Evolutionary conservation across 1,140 invertebrate species (phyloP).

Genomic region (Cherax destructor): DNA sequence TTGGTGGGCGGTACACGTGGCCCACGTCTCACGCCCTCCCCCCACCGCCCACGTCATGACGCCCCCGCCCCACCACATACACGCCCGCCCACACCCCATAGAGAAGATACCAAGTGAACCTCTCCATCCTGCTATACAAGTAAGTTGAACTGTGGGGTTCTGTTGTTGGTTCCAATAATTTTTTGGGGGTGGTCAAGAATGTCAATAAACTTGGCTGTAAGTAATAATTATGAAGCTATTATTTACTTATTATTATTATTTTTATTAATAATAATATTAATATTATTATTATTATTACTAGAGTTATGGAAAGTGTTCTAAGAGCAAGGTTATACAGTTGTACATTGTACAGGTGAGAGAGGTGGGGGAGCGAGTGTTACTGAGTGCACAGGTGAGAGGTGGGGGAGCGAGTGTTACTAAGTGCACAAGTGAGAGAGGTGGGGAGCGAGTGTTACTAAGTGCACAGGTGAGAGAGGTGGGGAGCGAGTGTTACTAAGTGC

Average conservation of each 20-base stretch:
- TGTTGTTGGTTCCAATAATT: too few relatives aligned
- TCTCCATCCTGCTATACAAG: conserved; percentile 53
- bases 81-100: conserved; percentile 42
- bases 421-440: too few relatives aligned
- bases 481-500: too few relatives aligned
- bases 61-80: conserved; percentile 35
- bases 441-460: too few relatives aligned
- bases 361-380: too few relatives aligned
- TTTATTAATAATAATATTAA: not conserved
- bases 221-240: too few relatives aligned
- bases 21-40: conserved; percentile 48
- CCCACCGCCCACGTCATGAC: conserved; percentile 30
- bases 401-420: too few relatives aligned
- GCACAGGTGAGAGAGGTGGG: too few relatives aligned
- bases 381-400: too few relatives aligned
- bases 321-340: not conserved
- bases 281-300: not conserved
- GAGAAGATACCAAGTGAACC: conserved; percentile 46
- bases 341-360: not conserved
- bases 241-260: not conserved
- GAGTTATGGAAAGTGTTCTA: not conserved
- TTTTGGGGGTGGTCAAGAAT: too few relatives aligned
- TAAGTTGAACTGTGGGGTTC: not conserved
- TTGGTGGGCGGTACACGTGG: conserved; percentile 61
- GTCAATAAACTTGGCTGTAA: too few relatives aligned